Evolutionary conservation across 1,140 invertebrate genomes (phyloP).

Genomic region (Tenebrio molitor): DNA sequence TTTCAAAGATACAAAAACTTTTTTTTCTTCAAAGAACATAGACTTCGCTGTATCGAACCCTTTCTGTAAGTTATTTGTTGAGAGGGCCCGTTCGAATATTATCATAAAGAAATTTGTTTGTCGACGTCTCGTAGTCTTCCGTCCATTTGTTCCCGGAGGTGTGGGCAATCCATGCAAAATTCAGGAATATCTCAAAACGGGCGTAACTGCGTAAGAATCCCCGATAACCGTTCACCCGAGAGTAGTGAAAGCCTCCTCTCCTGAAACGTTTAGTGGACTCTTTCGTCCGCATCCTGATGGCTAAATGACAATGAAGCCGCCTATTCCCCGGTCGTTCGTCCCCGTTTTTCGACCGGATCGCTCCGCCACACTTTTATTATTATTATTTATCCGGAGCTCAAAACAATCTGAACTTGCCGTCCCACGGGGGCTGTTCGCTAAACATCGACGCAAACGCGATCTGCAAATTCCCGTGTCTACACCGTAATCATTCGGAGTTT

Average conservation of each 20-base stretch:
- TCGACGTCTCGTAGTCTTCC: no score
- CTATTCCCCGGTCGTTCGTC: conserved; percentile 22
- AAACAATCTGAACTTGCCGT: conserved; percentile 45
- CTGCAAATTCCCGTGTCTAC: conserved; percentile 38
- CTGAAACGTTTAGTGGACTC: conserved; percentile 5
- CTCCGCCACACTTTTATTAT: conserved; percentile 31
- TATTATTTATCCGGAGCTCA: conserved; percentile 45
- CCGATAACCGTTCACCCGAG: conserved; percentile 17
- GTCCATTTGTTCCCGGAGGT: neutral
- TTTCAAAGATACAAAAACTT: no score
- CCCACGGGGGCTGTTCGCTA: conserved; percentile 40
- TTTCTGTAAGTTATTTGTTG: no score
- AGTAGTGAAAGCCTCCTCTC: conserved; percentile 6
- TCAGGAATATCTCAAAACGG: neutral
- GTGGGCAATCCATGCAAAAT: conserved; percentile 7
- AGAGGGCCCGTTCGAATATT: no score
- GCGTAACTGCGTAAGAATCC: neutral
- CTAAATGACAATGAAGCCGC: conserved; percentile 33
- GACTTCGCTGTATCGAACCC: no score
- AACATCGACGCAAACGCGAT: conserved; percentile 38
- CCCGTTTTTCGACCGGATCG: neutral
- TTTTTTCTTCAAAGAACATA: no score
- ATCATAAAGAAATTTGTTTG: no score
- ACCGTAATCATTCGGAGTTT: conserved; percentile 42
- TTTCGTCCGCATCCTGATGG: conserved; percentile 18